Base-by-base conservation (phyloP, 2,113 vertebrate species). In the Corythornis vintsioides region DNA sequence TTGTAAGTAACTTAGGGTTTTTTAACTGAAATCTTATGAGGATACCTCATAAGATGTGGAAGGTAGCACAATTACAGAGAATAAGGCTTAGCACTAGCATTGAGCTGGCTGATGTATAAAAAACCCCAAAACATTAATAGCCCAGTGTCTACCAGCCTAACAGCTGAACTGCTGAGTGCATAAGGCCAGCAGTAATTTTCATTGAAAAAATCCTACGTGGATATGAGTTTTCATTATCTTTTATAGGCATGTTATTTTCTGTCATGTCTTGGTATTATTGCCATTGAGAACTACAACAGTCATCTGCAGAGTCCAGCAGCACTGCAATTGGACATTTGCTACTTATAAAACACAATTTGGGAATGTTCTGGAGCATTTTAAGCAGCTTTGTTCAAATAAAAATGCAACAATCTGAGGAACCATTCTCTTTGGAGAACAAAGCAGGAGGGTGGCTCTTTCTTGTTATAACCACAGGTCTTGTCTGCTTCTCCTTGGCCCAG, bases 261-360 rank as follows among this genome's bases (percentile, higher is more conserved):
- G 52, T 57, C n/a, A 1, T 73, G 82, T 50, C 75, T 91, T 83
- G 67, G 59, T 81, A 72, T 69, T 48, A 90, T 47, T 17, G 61
- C 53, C 92, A 90, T 83, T 86, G 73, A 81, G 66, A 89, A 87
- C 55, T 45, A 84, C n/a, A 89, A 50, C 53, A 95, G 71, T 87
- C 71, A 93, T 92, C 82, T 85, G 84, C 6, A 3, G 59, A 91
- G 93, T 91, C 64, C 91, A 79, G 92, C 81, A 94, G 86, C 59
- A 57, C 71, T 69, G 74, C 84, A 89, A 91, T 91, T 82, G 91
- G 91, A 94, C 87, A 93, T 95, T 89, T 93, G 63, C 84, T 91
- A 87, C 89, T 89, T 71, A 61, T 14, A 81, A 89, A 94, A 72
- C 35, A 90, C 29, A 81, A 31, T 79, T 93, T 82, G 67, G 66